Conservation (phyloP, 2,888 invertebrate genomes). For the Pycnomerus fuliginosus region DNA sequence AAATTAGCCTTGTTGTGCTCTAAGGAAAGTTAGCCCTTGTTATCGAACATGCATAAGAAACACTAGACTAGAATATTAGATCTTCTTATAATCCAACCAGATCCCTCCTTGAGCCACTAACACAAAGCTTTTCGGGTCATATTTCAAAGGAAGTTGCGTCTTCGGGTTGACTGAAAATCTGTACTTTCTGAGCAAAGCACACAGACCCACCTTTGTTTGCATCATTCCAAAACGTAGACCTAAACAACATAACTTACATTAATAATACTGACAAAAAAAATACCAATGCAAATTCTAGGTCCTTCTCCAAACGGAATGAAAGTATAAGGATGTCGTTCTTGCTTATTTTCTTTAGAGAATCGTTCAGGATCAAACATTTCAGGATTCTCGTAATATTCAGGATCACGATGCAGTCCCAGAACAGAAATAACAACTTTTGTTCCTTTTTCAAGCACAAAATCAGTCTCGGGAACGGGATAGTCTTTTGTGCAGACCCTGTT, state of each 20-base stretch:
- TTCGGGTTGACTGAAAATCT: conserved; percentile 32
- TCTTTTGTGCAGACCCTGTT: conserved; percentile 29
- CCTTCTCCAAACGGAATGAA: too few relatives aligned
- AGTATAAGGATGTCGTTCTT: conserved; percentile 13
- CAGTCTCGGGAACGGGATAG: conserved; percentile 40
- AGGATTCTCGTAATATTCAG: conserved; percentile 40
- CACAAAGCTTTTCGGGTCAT: conserved; percentile 21
- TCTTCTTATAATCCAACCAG: conserved; percentile 23
- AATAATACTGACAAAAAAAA: neutral
- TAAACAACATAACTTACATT: conserved; percentile 16
- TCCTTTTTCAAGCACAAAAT: conserved; percentile 36
- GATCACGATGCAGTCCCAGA: conserved; percentile 42
- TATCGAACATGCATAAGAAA: too few relatives aligned
- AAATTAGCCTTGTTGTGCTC: too few relatives aligned
- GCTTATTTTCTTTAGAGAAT: conserved; percentile 31
- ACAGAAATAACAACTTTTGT: conserved; percentile 36
- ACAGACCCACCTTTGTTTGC: conserved; percentile 39
- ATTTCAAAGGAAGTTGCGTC: conserved; percentile 31
- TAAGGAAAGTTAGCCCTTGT: too few relatives aligned
- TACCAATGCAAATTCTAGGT: conserved; percentile 31
- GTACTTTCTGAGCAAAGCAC: conserved; percentile 31
- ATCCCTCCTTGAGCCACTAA: conserved; percentile 26
- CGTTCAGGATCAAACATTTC: conserved; percentile 30
- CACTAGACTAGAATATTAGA: too few relatives aligned
- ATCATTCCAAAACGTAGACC: conserved; percentile 40